These are phyloP conservation scores for Cataglyphis altisquamis DNA, from an alignment of 2,888 invertebrate species.

Conservation along the genomic window DNA sequence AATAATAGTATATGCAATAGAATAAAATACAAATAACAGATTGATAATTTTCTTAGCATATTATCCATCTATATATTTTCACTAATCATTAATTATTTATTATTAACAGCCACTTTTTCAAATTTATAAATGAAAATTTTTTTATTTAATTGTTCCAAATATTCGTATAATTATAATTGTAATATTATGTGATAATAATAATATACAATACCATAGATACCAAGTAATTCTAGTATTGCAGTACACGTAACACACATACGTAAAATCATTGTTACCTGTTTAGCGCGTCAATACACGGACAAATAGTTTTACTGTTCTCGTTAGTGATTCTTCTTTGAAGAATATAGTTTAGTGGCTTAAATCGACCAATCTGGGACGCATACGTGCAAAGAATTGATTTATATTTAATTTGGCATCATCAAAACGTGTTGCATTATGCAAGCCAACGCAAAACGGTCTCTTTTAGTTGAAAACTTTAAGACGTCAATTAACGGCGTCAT, in stretches of 20 bases:
- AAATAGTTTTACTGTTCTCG: constrained; percentile 45
- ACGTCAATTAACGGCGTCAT: constrained; percentile 4
- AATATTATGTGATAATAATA: background rate
- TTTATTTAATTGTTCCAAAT: background rate
- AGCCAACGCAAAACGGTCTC: background rate
- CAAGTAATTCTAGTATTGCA: constrained; percentile 40
- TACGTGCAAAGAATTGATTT: constrained; percentile 53
- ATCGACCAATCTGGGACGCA: constrained; percentile 48
- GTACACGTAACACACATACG: constrained; percentile 31
- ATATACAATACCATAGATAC: background rate
- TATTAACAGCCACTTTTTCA: background rate
- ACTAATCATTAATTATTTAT: background rate
- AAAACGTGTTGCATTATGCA: background rate
- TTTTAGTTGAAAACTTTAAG: background rate
- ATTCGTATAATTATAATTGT: background rate
- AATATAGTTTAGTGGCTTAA: constrained; percentile 54
- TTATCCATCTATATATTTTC: background rate
- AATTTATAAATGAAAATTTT: background rate
- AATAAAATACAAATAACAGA: background rate
- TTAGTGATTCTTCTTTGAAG: constrained; percentile 36
- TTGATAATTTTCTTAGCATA: background rate
- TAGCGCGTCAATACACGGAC: constrained; percentile 54
- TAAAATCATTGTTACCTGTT: constrained; percentile 48
- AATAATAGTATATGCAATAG: background rate
- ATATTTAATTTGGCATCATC: constrained; percentile 29